phyloP scores from a whole-genome alignment of 1,140 invertebrate genomes.

The Oryzaephilus surinamensis region DNA sequence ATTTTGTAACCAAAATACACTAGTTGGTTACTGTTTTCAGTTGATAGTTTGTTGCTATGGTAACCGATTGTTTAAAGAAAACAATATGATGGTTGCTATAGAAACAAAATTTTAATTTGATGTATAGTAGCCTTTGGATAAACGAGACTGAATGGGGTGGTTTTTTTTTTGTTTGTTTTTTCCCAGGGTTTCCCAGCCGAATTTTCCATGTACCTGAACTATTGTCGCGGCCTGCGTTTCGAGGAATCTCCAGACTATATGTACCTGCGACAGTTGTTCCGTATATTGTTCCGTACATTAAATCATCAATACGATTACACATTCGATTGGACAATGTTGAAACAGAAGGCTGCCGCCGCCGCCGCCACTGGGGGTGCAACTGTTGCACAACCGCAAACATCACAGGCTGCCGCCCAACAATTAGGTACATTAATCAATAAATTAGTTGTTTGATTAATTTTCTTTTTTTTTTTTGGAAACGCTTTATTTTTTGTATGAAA shows the following conservation, averaged over 20 bases:
- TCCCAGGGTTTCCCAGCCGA: conserved; percentile 75
- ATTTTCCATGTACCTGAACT: conserved; percentile 91
- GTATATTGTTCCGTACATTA: conserved; percentile 96
- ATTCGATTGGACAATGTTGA: conserved; percentile 99
- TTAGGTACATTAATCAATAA: conserved; percentile 23
- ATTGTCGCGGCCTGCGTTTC: conserved; percentile 80
- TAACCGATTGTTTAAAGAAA: background rate
- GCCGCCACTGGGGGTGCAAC: conserved; percentile 13
- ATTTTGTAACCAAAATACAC: too few relatives aligned
- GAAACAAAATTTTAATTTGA: background rate
- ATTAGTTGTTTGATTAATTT: background rate
- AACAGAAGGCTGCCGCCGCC: conserved; percentile 59
- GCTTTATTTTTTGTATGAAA: background rate
- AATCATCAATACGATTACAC: conserved; percentile 99
- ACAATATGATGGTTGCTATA: background rate
- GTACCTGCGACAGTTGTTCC: conserved; percentile 87
- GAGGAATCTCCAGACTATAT: conserved; percentile 90
- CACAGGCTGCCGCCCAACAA: conserved; percentile 28
- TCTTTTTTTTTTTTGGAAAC: background rate
- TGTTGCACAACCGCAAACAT: conserved; percentile 27
- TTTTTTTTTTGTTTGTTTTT: conserved; percentile 2
- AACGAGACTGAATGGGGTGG: background rate
- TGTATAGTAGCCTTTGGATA: background rate
- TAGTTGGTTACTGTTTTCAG: background rate
- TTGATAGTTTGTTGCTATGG: background rate